Conservation (phyloP, 1,140 invertebrate species). For the Palaemon carinicauda region DNA sequence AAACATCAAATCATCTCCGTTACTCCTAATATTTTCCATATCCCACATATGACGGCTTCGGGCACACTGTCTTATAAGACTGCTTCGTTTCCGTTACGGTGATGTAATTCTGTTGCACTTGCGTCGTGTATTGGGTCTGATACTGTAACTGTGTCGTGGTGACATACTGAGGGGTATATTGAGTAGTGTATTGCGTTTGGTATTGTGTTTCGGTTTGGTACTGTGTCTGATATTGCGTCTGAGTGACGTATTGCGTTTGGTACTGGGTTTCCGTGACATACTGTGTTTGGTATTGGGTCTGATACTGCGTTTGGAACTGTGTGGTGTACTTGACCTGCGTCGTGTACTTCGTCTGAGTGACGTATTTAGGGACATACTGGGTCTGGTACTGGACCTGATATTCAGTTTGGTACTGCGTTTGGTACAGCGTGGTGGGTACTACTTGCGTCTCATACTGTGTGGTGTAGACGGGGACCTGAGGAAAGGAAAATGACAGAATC, state of each 20-base stretch:
- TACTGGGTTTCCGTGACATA: constrained; percentile 47
- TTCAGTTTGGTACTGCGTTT: constrained; percentile 49
- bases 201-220: constrained; percentile 37
- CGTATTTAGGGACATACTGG: constrained; percentile 43
- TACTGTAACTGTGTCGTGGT: constrained; percentile 37
- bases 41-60: constrained; percentile 26
- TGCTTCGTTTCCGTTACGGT: constrained; percentile 33
- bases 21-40: not conserved
- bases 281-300: not conserved
- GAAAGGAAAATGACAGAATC: not conserved
- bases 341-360: constrained; percentile 13
- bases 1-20: no score
- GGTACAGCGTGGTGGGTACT: constrained; percentile 41
- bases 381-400: constrained; percentile 43
- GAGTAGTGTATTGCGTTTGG: constrained; percentile 28
- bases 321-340: constrained; percentile 42
- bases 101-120: constrained; percentile 25
- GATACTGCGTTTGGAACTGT: constrained; percentile 30
- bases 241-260: constrained; percentile 33
- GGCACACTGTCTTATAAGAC: constrained; percentile 44
- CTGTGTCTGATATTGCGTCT: constrained; percentile 39
- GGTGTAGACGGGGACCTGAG: constrained; percentile 46
- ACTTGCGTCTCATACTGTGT: constrained; percentile 13
- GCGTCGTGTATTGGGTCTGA: constrained; percentile 27
- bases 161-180: constrained; percentile 23